phyloP scores from a whole-genome alignment of 2,888 invertebrate genomes.

The Malthinus flaveolus region DNA sequence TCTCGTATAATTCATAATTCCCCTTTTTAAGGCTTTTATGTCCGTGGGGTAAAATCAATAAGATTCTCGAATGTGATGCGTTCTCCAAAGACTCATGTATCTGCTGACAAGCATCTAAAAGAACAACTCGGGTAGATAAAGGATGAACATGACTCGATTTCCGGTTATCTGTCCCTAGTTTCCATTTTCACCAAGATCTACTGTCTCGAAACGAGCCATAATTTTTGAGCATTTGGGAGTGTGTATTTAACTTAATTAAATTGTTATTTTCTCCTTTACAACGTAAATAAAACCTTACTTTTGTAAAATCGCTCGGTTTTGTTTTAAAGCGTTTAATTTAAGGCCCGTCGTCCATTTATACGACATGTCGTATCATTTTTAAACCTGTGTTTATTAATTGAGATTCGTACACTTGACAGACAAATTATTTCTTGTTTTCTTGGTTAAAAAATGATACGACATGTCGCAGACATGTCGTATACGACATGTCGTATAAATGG shows the following conservation, averaged over 20 bases:
- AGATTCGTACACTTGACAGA: too few relatives aligned
- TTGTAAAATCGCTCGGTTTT: too few relatives aligned
- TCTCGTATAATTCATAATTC: not conserved
- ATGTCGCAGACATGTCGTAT: too few relatives aligned
- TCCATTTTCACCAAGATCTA: constrained; percentile 9
- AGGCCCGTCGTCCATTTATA: too few relatives aligned
- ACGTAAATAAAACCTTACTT: too few relatives aligned
- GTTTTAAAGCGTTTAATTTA: too few relatives aligned
- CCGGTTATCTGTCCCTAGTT: constrained; percentile 16
- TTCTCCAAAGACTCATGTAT: constrained; percentile 20
- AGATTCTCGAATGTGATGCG: constrained; percentile 13
- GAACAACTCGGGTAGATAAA: constrained; percentile 17
- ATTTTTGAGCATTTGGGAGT: not conserved
- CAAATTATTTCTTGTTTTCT: too few relatives aligned
- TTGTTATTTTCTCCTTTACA: not conserved
- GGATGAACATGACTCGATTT: constrained; percentile 19
- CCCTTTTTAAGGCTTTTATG: constrained; percentile 2
- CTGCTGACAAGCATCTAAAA: constrained; percentile 23
- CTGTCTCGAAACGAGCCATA: constrained; percentile 3
- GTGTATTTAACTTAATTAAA: constrained; percentile 14
- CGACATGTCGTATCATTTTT: too few relatives aligned
- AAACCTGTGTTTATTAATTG: too few relatives aligned
- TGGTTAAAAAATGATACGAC: too few relatives aligned
- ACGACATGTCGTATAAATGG: too few relatives aligned
- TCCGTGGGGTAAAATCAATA: constrained; percentile 15